phyloP scores from a whole-genome alignment of 1,140 invertebrate genomes.

The Copidosoma floridanum region DNA sequence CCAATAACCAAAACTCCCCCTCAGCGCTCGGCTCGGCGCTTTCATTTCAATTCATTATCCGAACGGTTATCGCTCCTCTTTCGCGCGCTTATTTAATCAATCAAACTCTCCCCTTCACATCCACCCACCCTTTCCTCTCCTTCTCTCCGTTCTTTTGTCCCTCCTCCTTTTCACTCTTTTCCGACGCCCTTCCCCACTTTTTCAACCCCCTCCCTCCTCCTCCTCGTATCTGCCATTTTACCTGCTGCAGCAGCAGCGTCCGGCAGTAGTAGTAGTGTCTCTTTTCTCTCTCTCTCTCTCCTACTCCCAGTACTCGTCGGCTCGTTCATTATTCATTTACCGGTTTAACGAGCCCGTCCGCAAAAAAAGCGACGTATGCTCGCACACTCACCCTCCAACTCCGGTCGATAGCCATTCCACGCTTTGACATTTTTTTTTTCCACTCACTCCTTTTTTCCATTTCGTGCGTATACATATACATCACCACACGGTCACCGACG shows the following conservation, averaged over 20 bases:
- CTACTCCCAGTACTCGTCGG: constrained; percentile 1
- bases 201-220: neutral
- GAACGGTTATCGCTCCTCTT: constrained; percentile 3
- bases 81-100: constrained; percentile 27
- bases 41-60: constrained; percentile 18
- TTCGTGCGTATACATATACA: no score
- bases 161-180: neutral
- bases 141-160: neutral
- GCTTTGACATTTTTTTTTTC: constrained; percentile 22
- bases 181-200: neutral
- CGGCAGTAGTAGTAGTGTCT: neutral
- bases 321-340: constrained; percentile 40
- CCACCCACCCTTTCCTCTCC: neutral
- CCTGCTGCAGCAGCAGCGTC: neutral
- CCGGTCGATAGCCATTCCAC: constrained; percentile 32
- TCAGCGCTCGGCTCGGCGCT: no score
- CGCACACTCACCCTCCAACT: constrained; percentile 3
- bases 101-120: constrained; percentile 15
- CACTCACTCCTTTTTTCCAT: neutral
- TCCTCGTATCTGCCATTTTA: constrained; percentile 8
- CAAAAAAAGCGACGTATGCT: constrained; percentile 29
- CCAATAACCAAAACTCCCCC: neutral
- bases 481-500: neutral
- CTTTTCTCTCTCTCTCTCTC: constrained; percentile 7
- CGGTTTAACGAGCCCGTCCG: constrained; percentile 38